These are phyloP conservation scores for Semnornis frantzii DNA, from an alignment of 2,113 vertebrate species.

Conservation along the genomic window DNA sequence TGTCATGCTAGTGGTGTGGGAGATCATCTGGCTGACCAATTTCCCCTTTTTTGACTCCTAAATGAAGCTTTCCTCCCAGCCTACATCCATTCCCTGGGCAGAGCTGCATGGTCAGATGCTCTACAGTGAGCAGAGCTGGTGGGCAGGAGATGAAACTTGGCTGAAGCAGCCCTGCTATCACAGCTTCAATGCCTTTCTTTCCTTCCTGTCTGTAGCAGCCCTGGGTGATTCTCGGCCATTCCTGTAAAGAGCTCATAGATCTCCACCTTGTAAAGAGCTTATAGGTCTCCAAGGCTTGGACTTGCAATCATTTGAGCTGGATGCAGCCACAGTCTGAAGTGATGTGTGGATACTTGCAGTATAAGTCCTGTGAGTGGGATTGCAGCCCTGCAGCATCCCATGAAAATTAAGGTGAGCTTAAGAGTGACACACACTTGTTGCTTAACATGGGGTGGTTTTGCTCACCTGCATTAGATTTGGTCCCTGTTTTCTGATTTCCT, in stretches of 20 bases:
- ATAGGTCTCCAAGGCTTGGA: not conserved
- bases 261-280: too few relatives aligned
- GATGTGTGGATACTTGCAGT: accelerated
- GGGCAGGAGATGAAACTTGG: not conserved
- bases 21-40: not conserved
- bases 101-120: not conserved
- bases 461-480: not conserved
- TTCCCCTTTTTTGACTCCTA: not conserved
- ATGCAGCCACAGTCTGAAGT: not conserved
- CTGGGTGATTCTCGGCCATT: not conserved
- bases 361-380: not conserved
- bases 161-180: not conserved
- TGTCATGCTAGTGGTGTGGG: not conserved
- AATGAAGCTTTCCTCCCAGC: not conserved
- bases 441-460: not conserved
- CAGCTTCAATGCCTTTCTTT: not conserved
- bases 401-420: not conserved
- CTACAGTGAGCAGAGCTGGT: not conserved
- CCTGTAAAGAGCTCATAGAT: too few relatives aligned
- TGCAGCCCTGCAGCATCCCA: not conserved
- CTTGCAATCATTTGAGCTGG: not conserved
- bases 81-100: not conserved
- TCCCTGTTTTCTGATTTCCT: not conserved
- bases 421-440: not conserved
- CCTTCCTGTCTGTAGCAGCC: not conserved